These are phyloP conservation scores for Anguilla rostrata DNA, from an alignment of 2,113 vertebrate species.

Conservation along the genomic window DNA sequence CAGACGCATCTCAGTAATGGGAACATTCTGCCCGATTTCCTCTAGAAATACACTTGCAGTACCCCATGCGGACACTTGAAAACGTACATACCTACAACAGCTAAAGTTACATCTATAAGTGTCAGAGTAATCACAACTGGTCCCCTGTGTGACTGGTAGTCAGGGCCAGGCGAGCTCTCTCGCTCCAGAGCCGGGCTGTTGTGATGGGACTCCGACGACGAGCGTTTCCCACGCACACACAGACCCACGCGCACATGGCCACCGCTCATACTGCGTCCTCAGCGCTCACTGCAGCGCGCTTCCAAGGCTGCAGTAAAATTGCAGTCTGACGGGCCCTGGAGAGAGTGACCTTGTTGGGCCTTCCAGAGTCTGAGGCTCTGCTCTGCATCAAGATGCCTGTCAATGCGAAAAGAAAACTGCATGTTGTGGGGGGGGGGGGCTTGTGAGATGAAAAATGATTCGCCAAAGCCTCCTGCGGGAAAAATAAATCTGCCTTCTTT, in stretches of 20 bases:
- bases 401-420: neutral
- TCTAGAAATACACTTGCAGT: neutral
- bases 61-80: neutral
- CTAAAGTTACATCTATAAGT: neutral
- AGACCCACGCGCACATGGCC: neutral
- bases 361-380: neutral
- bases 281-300: neutral
- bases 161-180: neutral
- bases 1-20: neutral
- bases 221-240: neutral
- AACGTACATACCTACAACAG: no score
- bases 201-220: neutral
- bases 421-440: neutral
- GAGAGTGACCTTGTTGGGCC: neutral
- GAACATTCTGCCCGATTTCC: neutral
- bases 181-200: neutral
- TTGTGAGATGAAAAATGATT: neutral
- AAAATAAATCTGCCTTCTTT: conserved; percentile 18
- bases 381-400: neutral
- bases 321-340: neutral
- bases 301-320: neutral
- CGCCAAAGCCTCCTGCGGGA: neutral
- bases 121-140: neutral
- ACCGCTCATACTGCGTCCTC: no score
- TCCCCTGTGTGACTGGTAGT: no score